Evolutionary conservation across 2,888 invertebrate species (phyloP).

Genomic region (Lepas anatifera): DNA sequence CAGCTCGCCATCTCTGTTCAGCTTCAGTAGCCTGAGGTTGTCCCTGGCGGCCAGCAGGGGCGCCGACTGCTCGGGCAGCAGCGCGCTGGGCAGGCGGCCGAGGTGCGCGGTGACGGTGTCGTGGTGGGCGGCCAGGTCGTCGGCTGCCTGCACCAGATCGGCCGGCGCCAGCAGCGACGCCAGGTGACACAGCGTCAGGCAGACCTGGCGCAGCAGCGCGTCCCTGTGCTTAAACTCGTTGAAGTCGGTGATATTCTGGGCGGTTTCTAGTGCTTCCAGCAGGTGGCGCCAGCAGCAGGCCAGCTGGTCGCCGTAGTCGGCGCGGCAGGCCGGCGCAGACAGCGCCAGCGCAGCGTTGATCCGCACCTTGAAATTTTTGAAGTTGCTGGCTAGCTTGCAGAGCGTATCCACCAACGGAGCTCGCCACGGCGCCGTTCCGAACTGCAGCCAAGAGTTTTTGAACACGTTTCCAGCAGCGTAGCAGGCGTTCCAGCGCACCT

Average conservation of each 20-base stretch:
- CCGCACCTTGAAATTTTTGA: conserved; percentile 77
- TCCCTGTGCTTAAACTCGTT: conserved; percentile 76
- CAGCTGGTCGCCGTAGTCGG: conserved; percentile 50
- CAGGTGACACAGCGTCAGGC: conserved; percentile 59
- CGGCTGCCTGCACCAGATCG: conserved; percentile 46
- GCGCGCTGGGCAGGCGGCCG: conserved; percentile 29
- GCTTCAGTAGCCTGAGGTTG: not conserved
- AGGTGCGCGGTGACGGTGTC: conserved; percentile 35
- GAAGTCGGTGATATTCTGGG: conserved; percentile 64
- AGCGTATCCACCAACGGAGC: conserved; percentile 50
- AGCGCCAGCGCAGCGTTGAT: conserved; percentile 73
- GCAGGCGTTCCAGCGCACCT: conserved; percentile 80
- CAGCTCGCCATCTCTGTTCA: not conserved
- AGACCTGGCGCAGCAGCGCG: conserved; percentile 66
- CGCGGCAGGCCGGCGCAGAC: conserved; percentile 45
- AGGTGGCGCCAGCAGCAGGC: conserved; percentile 54
- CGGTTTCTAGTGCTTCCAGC: conserved; percentile 59
- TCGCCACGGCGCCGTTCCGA: conserved; percentile 43
- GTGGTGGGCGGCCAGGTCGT: conserved; percentile 39
- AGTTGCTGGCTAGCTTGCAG: conserved; percentile 52
- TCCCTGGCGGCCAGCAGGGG: not conserved
- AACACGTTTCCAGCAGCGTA: conserved; percentile 71
- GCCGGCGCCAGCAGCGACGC: conserved; percentile 44
- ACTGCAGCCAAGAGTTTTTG: conserved; percentile 38
- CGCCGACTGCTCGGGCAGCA: not conserved